Evolutionary conservation across 2,113 vertebrate species (phyloP).

Genomic region (Gasterosteus nipponicus): DNA sequence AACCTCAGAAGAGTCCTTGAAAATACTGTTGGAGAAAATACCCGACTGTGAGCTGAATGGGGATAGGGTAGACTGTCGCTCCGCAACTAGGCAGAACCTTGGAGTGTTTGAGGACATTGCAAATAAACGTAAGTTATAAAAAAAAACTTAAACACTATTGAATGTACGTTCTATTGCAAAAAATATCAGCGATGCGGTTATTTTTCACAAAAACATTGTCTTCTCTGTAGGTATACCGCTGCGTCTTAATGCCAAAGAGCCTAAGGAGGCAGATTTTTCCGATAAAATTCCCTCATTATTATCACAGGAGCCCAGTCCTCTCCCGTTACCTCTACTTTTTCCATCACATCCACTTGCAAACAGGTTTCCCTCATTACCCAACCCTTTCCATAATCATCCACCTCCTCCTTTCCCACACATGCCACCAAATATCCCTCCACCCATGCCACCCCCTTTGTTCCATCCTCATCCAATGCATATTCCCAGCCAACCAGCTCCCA

Average conservation of each 20-base stretch:
- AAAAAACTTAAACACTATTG: not conserved
- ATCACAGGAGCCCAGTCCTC: constrained; percentile 54
- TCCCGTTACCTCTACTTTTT: constrained; percentile 52
- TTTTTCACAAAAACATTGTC: constrained; percentile 14
- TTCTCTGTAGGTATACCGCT: constrained; percentile 85
- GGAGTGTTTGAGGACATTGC: constrained; percentile 89
- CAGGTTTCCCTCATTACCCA: constrained; percentile 60
- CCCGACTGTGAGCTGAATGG: constrained; percentile 89
- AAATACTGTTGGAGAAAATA: constrained; percentile 88
- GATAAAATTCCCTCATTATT: constrained; percentile 66
- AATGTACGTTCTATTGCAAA: not conserved
- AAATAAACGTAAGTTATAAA: constrained; percentile 89
- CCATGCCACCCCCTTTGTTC: constrained; percentile 82
- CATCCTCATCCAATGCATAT: constrained; percentile 80
- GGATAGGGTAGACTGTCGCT: constrained; percentile 89
- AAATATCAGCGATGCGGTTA: not conserved
- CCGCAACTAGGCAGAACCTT: constrained; percentile 89
- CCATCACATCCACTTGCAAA: constrained; percentile 47
- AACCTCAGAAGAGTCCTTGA: constrained; percentile 88
- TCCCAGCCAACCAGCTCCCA: constrained; percentile 81
- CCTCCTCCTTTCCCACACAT: constrained; percentile 68
- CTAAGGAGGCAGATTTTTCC: constrained; percentile 72
- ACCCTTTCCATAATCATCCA: constrained; percentile 50
- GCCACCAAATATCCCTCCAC: constrained; percentile 53
- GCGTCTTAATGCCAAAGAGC: constrained; percentile 82